Evolutionary conservation across 2,888 invertebrate genomes (phyloP).

Genomic region (Macrophya annulata): DNA sequence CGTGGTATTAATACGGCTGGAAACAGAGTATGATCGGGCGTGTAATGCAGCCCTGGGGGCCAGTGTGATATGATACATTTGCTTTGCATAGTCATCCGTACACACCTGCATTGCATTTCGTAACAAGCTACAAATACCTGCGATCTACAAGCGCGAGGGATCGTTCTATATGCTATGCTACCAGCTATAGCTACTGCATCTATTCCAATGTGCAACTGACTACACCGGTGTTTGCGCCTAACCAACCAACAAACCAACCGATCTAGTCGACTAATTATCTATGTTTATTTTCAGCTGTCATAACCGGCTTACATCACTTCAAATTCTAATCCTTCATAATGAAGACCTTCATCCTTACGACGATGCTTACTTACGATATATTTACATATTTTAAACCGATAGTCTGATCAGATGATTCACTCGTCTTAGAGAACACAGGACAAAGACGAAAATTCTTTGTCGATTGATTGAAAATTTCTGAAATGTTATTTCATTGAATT

Average conservation of each 20-base stretch:
- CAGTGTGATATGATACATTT: slow-evolving; percentile 77
- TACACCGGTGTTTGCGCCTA: slow-evolving; percentile 64
- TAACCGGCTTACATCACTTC: slow-evolving; percentile 47
- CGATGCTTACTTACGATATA: background rate
- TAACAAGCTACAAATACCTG: slow-evolving; percentile 72
- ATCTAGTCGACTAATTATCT: slow-evolving; percentile 72
- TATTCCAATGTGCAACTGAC: slow-evolving; percentile 47
- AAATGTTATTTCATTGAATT: background rate
- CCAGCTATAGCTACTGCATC: slow-evolving; percentile 48
- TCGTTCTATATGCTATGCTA: slow-evolving; percentile 56
- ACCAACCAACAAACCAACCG: slow-evolving; percentile 65
- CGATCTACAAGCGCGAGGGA: slow-evolving; percentile 59
- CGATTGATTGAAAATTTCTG: background rate
- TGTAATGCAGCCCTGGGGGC: slow-evolving; percentile 77
- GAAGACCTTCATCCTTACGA: background rate
- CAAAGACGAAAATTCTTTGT: background rate
- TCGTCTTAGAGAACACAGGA: background rate
- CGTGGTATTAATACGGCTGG: slow-evolving; percentile 73
- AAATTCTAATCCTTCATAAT: background rate
- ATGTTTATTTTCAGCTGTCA: slow-evolving; percentile 67
- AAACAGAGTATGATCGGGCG: slow-evolving; percentile 76
- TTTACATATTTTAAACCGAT: background rate
- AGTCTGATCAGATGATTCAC: background rate
- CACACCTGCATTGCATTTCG: slow-evolving; percentile 70
- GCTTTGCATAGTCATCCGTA: slow-evolving; percentile 69